A percentile compares a stretch with the other conserved stretches of the same genome.
Conservation (phyloP, 2,888 invertebrate species). For the Brachyptera risi region DNA sequence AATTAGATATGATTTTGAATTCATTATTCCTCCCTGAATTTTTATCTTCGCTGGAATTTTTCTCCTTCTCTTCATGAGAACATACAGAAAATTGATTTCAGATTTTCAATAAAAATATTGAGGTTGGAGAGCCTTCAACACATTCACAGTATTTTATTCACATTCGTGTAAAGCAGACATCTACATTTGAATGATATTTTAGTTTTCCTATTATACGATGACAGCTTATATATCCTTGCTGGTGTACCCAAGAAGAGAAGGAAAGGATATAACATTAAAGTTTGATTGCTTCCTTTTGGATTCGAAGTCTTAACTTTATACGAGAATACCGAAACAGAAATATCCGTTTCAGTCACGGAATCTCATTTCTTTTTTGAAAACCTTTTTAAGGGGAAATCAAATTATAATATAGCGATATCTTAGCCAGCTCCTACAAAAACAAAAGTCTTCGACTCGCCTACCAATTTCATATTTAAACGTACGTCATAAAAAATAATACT, state of each 20-base stretch:
- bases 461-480: conserved; percentile 13
- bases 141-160: no score
- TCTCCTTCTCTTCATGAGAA: no score
- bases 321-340: background rate
- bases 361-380: conserved; percentile 14
- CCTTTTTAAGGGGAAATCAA: conserved; percentile 2
- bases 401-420: conserved; percentile 12
- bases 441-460: background rate
- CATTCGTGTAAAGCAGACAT: no score
- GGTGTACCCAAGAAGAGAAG: background rate
- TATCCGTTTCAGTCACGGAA: conserved; percentile 14
- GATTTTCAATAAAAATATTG: no score
- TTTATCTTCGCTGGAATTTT: no score
- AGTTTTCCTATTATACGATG: no score
- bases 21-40: no score
- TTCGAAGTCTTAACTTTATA: background rate
- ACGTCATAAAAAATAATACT: conserved; percentile 12
- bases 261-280: background rate
- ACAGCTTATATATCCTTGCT: no score
- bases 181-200: no score
- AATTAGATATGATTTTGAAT: no score
- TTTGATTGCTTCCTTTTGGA: conserved; percentile 12
- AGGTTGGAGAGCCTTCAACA: no score
- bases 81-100: no score
- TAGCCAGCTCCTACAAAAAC: conserved; percentile 14